Evolutionary conservation across 37 sponge, comb jelly and placozoan species (phyloP), one percentile per base, ranked within the genome.

Genomic region (Dysidea cf. avara): DNA sequence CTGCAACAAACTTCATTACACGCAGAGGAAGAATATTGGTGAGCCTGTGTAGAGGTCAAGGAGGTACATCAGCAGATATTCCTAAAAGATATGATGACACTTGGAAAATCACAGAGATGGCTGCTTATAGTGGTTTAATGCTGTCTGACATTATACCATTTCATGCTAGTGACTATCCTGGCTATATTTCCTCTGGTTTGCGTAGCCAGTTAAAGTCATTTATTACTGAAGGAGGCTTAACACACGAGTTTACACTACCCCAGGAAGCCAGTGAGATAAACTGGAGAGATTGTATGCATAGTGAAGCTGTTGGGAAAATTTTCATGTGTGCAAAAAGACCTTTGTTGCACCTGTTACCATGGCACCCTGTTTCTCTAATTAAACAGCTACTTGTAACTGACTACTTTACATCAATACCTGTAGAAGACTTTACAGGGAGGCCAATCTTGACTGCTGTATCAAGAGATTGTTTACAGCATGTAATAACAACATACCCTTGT

Each of bases 51-150:
- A 75, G 56, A 51, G 93, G 93, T 9, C 93, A 92, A 36, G 93
- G 93, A 31, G 93, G 93, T 9, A 92, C 93, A 21, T 74, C 85
- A 22, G 58, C n/a, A 1, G 93, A 92, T 68, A 54, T 33, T 35
- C 22, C 21, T 4, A 34, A 56, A 30, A 64, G 93, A 70, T 87
- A 87, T 55, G 62, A 80, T 39, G 83, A 92, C 69, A 88, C 83
- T 2, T 92, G 93, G 93, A 87, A 84, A 35, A 67, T 92, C 0
- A 77, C 83, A 14, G 88, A 92, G 54, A 68, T 87, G 77, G 93
- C 93, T 30, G 81, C 93, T 1, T 81, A 71, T 32, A 81, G 74
- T 39, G 81, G 74, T 2, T 68, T 92, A 9, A 56, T 87, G 31
- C 50, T 92, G 32, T 54, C 52, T 36, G 24, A 47, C 4, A 67